Evolutionary conservation across 2,888 invertebrate genomes (phyloP).

Genomic region (Eilema caniola): DNA sequence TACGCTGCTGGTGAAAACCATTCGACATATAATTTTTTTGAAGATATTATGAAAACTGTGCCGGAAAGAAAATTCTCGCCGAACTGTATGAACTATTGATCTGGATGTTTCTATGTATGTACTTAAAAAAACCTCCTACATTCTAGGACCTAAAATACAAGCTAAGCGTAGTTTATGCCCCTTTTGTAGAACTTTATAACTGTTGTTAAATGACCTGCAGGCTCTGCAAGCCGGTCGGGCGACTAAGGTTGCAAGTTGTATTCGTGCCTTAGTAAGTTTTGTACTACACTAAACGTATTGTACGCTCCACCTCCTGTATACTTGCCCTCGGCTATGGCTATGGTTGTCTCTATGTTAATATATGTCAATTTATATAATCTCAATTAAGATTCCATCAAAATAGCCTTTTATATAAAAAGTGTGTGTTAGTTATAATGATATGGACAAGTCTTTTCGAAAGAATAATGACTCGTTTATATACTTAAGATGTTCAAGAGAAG

Average conservation of each 20-base stretch:
- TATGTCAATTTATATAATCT: conserved; percentile 12
- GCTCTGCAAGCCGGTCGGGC: conserved; percentile 40
- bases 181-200: too few species aligned
- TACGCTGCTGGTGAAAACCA: too few species aligned
- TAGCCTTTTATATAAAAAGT: conserved; percentile 2
- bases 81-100: too few species aligned
- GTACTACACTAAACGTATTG: conserved; percentile 59
- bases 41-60: too few species aligned
- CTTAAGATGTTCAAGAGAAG: background rate
- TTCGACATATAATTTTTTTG: too few species aligned
- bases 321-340: conserved; percentile 24
- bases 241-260: conserved; percentile 62
- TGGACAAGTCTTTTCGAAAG: background rate
- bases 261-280: conserved; percentile 79
- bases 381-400: background rate
- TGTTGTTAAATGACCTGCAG: conserved; percentile 25
- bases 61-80: background rate
- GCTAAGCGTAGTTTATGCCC: background rate
- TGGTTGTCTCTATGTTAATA: conserved; percentile 22
- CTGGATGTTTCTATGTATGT: background rate
- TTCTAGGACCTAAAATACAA: background rate
- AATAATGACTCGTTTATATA: background rate
- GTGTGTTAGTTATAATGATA: background rate
- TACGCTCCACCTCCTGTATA: conserved; percentile 54
- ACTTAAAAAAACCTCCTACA: background rate